Percentiles rank a stretch among this genome's conserved stretches.
Evolutionary conservation across 2,888 invertebrate species (phyloP).

Genomic region (Ophioninae sp.): DNA sequence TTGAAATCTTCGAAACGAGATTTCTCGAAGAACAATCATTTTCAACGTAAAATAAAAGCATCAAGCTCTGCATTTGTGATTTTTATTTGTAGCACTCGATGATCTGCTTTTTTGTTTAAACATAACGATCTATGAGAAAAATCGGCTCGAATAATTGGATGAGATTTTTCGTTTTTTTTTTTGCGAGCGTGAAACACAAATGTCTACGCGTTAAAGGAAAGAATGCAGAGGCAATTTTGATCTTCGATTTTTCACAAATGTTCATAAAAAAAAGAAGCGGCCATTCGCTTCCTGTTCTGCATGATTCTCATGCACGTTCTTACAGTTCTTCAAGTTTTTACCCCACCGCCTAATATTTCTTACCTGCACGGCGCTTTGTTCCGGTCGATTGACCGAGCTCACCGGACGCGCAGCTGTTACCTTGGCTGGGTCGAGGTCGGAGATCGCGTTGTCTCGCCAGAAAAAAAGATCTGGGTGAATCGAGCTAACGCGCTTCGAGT

Average conservation of each 20-base stretch:
- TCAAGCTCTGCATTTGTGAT: too few species aligned
- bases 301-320: neutral
- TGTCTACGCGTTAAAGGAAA: neutral
- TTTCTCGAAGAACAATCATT: too few species aligned
- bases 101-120: too few species aligned
- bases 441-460: constrained; percentile 30
- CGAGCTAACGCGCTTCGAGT: neutral
- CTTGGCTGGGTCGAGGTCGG: constrained; percentile 44
- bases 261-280: neutral
- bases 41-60: too few species aligned
- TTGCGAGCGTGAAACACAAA: neutral
- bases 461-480: constrained; percentile 2
- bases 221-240: neutral
- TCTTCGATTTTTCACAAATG: neutral
- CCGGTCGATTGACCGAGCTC: constrained; percentile 33
- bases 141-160: neutral
- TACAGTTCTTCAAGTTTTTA: constrained; percentile 12
- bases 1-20: too few species aligned
- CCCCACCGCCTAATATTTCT: constrained; percentile 28
- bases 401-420: constrained; percentile 54
- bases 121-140: too few species aligned
- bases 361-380: constrained; percentile 45
- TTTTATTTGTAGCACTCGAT: too few species aligned
- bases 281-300: neutral
- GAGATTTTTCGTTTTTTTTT: neutral